These are phyloP conservation scores for Tinamus major DNA, from an alignment of 2,797 vertebrate species.

Conservation along the genomic window DNA sequence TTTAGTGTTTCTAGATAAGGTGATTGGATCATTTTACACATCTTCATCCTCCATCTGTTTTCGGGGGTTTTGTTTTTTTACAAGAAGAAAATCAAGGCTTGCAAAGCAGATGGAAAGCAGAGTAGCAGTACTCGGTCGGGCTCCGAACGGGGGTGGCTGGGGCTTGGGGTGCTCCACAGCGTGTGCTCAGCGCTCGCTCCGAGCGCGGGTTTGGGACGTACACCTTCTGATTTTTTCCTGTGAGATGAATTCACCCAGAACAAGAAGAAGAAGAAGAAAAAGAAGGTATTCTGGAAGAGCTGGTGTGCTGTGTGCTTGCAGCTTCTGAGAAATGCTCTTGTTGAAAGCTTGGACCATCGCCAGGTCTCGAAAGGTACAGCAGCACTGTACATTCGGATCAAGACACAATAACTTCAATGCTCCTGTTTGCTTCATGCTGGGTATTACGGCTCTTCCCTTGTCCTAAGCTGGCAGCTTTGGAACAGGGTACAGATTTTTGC, in stretches of 20 bases:
- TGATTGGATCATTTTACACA: neutral
- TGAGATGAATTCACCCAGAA: neutral
- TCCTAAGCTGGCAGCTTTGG: conserved; percentile 18
- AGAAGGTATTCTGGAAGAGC: neutral
- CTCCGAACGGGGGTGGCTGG: too few relatives aligned
- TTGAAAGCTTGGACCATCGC: neutral
- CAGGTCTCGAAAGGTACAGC: neutral
- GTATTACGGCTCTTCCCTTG: conserved; percentile 1
- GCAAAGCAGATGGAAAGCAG: neutral
- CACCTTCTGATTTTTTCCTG: neutral
- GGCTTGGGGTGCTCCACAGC: neutral
- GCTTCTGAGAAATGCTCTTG: neutral
- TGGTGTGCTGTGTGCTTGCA: neutral
- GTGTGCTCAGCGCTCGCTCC: neutral
- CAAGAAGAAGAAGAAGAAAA: neutral
- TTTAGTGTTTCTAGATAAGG: neutral
- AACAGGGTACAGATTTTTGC: conserved; percentile 30
- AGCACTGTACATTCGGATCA: neutral
- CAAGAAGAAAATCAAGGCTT: neutral
- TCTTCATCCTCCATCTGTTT: neutral
- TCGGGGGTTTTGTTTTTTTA: too few relatives aligned
- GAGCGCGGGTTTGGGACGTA: neutral
- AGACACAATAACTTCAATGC: neutral
- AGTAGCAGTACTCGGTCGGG: too few relatives aligned
- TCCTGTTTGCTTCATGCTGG: neutral